Base-by-base conservation (phyloP, 1,140 invertebrate genomes). In the Conus ventricosus region DNA sequence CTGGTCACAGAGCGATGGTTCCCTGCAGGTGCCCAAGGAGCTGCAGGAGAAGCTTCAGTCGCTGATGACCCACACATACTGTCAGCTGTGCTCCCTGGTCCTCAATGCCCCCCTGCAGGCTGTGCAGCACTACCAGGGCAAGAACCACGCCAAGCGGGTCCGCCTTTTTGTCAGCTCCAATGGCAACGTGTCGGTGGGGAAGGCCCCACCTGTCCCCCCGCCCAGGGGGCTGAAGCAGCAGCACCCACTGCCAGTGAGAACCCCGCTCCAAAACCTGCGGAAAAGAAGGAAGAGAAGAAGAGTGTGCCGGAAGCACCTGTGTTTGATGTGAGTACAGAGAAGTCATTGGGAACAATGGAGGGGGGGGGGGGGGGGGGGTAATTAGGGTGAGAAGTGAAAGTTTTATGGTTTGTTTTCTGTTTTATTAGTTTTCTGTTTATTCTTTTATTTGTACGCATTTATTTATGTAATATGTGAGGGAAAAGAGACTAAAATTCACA, bases 61-160 rank as follows among this genome's bases (percentile, higher is more conserved):
- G 76, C 80, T 89, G 51, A 91, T 90, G 84, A 87, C 91, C 20
- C 89, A 92, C 13, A 90, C 91, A 13, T 94, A 94, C 91, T 96
- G 95, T 89, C 91, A 96, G 93, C 94, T 96, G 55, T 96, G 96
- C 92, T 96, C 96, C 90, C 95, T 96, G 11, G 96, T 95, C 93
- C 96, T 96, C 90, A 96, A 96, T 25, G 96, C 96, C 55, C 94
- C 95, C 90, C 95, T 95, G 83, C 96, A 96, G 91, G 96, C 96
- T 23, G 94, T 95, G 60, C 96, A 96, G 92, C 96, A 96, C 94
- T 96, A 96, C 92, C 94, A 95, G 87, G 96, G 96, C 17, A 96
- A 96, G 92, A 96, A 96, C 92, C 96, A 96, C 76, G 84, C 86
- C 80, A 91, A 92, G 88, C 90, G 91, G 57, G 63, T 91, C 20